Conservation (phyloP, 1,140 invertebrate species). For the Acyrthosiphon pisum region DNA sequence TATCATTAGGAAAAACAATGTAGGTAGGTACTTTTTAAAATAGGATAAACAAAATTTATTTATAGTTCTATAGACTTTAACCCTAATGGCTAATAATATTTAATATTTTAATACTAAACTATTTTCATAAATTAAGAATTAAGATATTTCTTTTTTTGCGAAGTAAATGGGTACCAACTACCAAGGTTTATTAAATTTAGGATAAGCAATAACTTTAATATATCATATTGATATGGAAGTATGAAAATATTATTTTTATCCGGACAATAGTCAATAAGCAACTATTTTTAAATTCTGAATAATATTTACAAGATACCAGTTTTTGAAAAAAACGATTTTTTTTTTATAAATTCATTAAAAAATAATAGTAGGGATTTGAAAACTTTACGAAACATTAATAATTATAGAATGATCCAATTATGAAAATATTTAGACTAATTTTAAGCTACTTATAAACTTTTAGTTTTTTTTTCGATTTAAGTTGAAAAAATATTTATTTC, state of each 20-base stretch:
- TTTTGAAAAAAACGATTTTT: not conserved
- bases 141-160: not conserved
- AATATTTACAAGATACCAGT: not conserved
- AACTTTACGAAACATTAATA: not conserved
- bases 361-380: not conserved
- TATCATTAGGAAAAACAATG: not conserved
- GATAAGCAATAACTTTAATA: too few species aligned
- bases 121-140: not conserved
- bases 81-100: not conserved
- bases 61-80: not conserved
- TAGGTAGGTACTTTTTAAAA: not conserved
- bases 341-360: not conserved
- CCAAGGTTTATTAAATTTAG: too few species aligned
- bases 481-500: not conserved
- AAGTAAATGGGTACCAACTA: too few species aligned
- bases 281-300: not conserved
- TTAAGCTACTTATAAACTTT: not conserved
- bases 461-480: not conserved
- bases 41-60: not conserved
- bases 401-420: not conserved
- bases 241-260: not conserved
- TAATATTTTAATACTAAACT: too few species aligned
- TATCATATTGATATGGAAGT: not conserved
- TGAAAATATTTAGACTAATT: not conserved
- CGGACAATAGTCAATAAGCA: not conserved